Conservation (phyloP, 2,888 invertebrate species). For the Sepioteuthis lessoniana region DNA sequence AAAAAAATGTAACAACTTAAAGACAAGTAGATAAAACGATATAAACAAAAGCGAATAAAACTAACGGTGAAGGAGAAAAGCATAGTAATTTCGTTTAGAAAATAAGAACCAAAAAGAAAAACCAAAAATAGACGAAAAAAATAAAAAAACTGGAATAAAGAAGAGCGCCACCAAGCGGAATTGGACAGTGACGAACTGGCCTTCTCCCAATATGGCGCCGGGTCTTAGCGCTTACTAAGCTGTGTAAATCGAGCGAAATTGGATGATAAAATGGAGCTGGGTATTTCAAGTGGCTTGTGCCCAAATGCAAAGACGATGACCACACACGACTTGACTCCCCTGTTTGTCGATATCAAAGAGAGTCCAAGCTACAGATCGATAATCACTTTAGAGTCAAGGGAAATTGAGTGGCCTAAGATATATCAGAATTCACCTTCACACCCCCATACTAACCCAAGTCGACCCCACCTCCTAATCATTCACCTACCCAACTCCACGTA, state of each 20-base stretch:
- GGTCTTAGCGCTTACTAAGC: neutral
- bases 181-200: neutral
- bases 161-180: too few species aligned
- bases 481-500: too few species aligned
- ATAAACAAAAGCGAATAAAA: too few species aligned
- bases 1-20: too few species aligned
- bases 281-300: neutral
- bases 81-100: neutral
- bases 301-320: neutral
- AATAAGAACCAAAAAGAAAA: neutral
- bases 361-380: neutral
- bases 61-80: too few species aligned
- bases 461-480: neutral
- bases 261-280: neutral
- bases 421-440: neutral
- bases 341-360: neutral
- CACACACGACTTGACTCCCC: neutral
- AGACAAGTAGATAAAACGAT: too few species aligned
- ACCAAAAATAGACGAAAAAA: neutral
- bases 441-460: neutral
- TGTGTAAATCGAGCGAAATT: neutral
- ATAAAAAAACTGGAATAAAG: neutral
- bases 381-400: neutral
- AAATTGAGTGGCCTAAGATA: neutral
- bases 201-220: neutral